Evolutionary conservation across 2,797 vertebrate genomes (phyloP).

Genomic region (Petrocephalus schoutedeni): DNA sequence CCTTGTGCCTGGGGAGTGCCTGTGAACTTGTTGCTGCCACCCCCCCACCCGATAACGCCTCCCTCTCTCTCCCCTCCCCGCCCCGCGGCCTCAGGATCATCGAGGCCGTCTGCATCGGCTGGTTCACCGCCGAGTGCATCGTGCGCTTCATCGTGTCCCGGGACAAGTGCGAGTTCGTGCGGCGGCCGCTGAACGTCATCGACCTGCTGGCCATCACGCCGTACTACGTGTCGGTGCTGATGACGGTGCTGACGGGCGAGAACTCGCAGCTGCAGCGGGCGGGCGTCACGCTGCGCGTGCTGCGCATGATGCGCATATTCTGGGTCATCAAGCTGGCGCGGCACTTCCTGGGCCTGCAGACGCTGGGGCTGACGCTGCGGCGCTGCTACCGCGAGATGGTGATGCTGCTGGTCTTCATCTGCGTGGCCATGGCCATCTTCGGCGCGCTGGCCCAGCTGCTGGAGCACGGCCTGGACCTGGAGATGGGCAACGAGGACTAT

Average conservation of each 20-base stretch:
- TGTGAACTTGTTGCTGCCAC: neutral
- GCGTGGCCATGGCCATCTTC: conserved; percentile 86
- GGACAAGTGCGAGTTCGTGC: conserved; percentile 85
- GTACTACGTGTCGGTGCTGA: conserved; percentile 81
- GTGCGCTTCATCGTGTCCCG: conserved; percentile 82
- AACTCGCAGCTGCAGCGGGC: conserved; percentile 83
- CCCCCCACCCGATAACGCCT: conserved; percentile 17
- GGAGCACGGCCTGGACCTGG: conserved; percentile 81
- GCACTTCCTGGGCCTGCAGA: conserved; percentile 84
- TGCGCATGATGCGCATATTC: conserved; percentile 87
- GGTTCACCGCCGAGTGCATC: conserved; percentile 89
- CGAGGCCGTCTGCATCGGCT: conserved; percentile 86
- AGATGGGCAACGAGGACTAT: conserved; percentile 78
- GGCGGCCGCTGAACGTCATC: conserved; percentile 82
- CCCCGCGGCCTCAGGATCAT: conserved; percentile 69
- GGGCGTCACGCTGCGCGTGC: conserved; percentile 76
- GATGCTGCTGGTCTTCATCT: conserved; percentile 83
- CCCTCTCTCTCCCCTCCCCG: conserved; percentile 12
- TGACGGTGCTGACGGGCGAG: conserved; percentile 80
- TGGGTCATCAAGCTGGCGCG: conserved; percentile 86
- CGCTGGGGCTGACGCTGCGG: conserved; percentile 78
- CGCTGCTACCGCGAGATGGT: conserved; percentile 86
- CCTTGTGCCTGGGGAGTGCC: neutral
- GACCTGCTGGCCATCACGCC: conserved; percentile 81
- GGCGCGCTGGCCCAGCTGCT: conserved; percentile 81